Evolutionary conservation across 2,888 invertebrate species (phyloP).

Genomic region (Zaprionus bogoriensis): DNA sequence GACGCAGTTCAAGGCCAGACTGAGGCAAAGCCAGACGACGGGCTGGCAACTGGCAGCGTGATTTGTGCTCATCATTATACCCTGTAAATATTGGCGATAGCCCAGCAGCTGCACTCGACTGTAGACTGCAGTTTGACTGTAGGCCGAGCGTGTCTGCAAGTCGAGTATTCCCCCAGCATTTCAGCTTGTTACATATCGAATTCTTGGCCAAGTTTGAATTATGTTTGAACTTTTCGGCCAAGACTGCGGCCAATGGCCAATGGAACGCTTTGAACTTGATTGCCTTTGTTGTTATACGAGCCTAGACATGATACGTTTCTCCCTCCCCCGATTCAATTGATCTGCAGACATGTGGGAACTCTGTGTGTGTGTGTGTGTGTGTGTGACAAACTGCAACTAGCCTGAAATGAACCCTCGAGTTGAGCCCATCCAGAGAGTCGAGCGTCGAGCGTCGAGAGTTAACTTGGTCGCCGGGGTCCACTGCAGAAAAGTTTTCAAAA

Average conservation of each 20-base stretch:
- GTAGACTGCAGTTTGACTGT: not conserved
- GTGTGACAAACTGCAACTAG: conserved; percentile 29
- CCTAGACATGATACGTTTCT: not conserved
- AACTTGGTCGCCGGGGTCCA: conserved; percentile 37
- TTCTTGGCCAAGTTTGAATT: conserved; percentile 14
- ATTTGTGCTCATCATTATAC: not conserved
- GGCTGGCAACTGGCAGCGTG: conserved; percentile 1
- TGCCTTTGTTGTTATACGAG: conserved; percentile 22
- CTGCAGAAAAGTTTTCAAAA: conserved; percentile 52
- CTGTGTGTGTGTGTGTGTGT: not conserved
- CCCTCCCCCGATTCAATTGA: conserved; percentile 16
- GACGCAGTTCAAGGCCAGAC: conserved; percentile 48
- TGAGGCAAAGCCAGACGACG: conserved; percentile 35
- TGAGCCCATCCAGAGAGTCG: not conserved
- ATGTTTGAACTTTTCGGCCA: conserved; percentile 7
- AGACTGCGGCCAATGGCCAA: conserved; percentile 19
- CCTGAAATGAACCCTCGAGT: conserved; percentile 28
- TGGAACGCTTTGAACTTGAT: conserved; percentile 45
- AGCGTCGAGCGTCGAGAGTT: conserved; percentile 8
- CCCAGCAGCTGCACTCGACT: not conserved
- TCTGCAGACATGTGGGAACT: conserved; percentile 33
- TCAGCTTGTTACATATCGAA: not conserved
- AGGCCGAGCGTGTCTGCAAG: not conserved
- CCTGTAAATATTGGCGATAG: not conserved
- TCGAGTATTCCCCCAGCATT: too few relatives aligned